A percentile compares a stretch with the other conserved stretches of the same genome.
Conservation (phyloP, 2,113 vertebrate genomes). For the Melanotaenia duboulayi region DNA sequence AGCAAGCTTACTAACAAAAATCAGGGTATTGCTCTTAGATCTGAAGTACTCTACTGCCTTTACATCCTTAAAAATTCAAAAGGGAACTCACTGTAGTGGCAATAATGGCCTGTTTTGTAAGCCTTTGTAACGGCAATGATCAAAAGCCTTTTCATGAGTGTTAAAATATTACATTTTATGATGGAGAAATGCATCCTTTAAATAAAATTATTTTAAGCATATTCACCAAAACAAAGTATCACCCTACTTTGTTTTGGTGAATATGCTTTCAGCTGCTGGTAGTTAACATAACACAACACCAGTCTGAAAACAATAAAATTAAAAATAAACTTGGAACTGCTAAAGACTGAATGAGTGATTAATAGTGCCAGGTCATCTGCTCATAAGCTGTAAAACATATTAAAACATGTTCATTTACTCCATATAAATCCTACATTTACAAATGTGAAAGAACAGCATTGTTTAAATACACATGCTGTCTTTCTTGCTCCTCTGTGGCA, state of each 20-base stretch:
- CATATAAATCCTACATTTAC: slow-evolving; percentile 47
- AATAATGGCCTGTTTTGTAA: neutral
- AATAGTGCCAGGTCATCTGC: slow-evolving; percentile 9
- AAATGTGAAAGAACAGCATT: slow-evolving; percentile 25
- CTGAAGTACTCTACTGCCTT: neutral
- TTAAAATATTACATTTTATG: neutral
- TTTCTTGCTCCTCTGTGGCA: slow-evolving; percentile 18
- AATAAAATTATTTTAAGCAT: neutral
- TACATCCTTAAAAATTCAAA: neutral
- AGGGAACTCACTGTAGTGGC: neutral
- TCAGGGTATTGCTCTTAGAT: neutral
- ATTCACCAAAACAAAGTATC: neutral
- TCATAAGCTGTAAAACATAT: slow-evolving; percentile 17
- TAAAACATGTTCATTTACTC: slow-evolving; percentile 25
- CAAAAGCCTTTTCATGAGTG: neutral
- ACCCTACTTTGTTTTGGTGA: no score
- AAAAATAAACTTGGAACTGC: neutral
- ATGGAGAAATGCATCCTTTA: neutral
- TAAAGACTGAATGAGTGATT: neutral
- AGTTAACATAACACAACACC: neutral
- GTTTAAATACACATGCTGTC: slow-evolving; percentile 40
- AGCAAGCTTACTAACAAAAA: neutral
- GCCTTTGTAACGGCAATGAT: neutral
- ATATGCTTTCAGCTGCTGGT: neutral
- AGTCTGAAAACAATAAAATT: neutral